Base-by-base conservation (phyloP, 2,113 vertebrate genomes). In the Sebastes fasciatus region DNA sequence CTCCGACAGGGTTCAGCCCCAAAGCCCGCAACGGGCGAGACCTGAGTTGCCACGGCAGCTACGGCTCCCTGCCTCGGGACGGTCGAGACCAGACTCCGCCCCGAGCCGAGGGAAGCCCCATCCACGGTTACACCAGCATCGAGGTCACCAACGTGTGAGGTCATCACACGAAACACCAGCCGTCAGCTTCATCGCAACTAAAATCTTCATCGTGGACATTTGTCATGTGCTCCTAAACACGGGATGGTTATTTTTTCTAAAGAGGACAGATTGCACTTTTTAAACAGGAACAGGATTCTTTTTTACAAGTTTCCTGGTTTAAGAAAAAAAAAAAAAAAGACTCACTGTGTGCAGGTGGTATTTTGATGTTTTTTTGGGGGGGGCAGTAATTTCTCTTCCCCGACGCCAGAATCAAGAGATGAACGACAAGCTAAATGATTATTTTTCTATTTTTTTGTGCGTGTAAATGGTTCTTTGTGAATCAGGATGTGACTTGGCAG, bases 81-180 rank as follows among this genome's bases (percentile, higher is more conserved):
- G 91, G 85, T 21, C 93, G 89, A 2, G 94, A 95, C 21, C 91
- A 90, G 66, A 91, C 94, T 69, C 89, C 93, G 0, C 86, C 90
- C 79, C 84, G 94, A 77, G 48, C 81, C 0, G 96, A 96, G 61
- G 93, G 88, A 62, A 94, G 96, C 74, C 95, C 94, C 0, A 88
- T 95, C 88, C 94, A 91, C 2, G 89, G 94, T 55, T 95, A 93
- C 92, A 90, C 84, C 13, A 92, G 95, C 83, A 94, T 96, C 26
- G 96, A 96, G 89, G 95, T 96, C 90, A 96, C 96, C 84, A 97
- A 96, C 0, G 96, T 97, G 82, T 97, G 90, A 96, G 42, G 71
- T 67, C 74, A 51, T 26, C 23, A 0, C 19, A 72, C 65, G 7
- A 71, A 75, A 74, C 68, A 49, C 0, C 21, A 48, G 68, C 49